A percentile compares a stretch with the other conserved stretches of the same genome.
phyloP scores from a whole-genome alignment of 2,888 invertebrate species.

The Sialis fuliginosa region DNA sequence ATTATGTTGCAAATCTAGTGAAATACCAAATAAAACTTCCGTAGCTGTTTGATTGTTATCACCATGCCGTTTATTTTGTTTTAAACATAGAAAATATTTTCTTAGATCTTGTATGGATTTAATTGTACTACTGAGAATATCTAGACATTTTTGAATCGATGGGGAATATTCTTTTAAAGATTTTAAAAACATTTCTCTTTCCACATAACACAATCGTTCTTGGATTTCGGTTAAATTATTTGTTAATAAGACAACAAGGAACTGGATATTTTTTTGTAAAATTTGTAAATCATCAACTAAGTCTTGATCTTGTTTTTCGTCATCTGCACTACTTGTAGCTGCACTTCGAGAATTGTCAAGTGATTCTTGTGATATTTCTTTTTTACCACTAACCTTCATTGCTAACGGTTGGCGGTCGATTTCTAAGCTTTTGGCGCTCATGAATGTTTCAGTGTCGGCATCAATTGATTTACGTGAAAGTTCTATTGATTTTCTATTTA shows the following conservation, averaged over 20 bases:
- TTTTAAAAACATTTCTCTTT: conserved; percentile 44
- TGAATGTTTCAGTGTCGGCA: conserved; percentile 3
- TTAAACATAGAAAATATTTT: conserved; percentile 1
- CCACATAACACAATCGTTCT: conserved; percentile 38
- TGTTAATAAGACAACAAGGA: conserved; percentile 2
- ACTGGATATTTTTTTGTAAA: conserved; percentile 1
- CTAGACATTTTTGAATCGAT: not conserved
- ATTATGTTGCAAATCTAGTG: conserved; percentile 1
- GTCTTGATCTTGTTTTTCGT: not conserved
- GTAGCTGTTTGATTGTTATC: not conserved
- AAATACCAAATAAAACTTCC: not conserved
- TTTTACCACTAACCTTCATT: not conserved
- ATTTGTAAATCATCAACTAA: conserved; percentile 1
- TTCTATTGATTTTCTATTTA: conserved; percentile 9
- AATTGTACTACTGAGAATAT: not conserved
- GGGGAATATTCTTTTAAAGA: conserved; percentile 18
- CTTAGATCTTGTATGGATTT: conserved; percentile 3
- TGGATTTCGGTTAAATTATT: conserved; percentile 27
- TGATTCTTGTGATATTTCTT: conserved; percentile 2
- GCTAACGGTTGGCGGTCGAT: not conserved
- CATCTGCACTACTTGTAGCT: not conserved
- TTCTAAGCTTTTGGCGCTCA: conserved; percentile 4
- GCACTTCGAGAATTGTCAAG: conserved; percentile 1
- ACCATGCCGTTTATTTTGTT: conserved; percentile 1
- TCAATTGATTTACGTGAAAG: conserved; percentile 1